A percentile compares a stretch with the other conserved stretches of the same genome.
These are phyloP conservation scores for Synanthedon myopaeformis DNA, from an alignment of 2,888 invertebrate genomes.

Conservation along the genomic window DNA sequence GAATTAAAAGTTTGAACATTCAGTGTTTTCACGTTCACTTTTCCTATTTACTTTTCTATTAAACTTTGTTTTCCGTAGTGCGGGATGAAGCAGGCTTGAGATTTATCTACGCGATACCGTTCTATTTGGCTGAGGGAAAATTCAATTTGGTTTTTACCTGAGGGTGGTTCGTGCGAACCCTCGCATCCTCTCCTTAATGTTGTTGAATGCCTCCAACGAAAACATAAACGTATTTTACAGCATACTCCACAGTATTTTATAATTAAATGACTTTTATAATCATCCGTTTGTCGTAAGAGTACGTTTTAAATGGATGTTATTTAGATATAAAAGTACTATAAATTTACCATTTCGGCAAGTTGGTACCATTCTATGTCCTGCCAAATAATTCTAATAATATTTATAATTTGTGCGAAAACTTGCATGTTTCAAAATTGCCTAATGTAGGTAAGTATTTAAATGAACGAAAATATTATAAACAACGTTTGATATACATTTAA, in stretches of 20 bases:
- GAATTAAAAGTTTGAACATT: constrained; percentile 54
- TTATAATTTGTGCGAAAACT: too few species aligned
- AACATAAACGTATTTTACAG: constrained; percentile 42
- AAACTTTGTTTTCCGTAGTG: constrained; percentile 59
- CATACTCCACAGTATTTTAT: constrained; percentile 14
- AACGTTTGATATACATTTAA: too few species aligned
- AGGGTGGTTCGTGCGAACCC: constrained; percentile 49
- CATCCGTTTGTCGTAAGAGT: neutral
- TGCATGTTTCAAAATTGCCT: too few species aligned
- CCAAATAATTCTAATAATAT: too few species aligned
- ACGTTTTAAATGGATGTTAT: neutral
- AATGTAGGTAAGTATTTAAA: too few species aligned
- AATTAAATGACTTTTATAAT: neutral
- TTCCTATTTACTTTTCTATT: constrained; percentile 65
- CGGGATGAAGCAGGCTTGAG: constrained; percentile 52
- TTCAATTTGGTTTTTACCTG: constrained; percentile 67
- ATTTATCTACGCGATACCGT: constrained; percentile 65
- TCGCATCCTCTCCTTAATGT: constrained; percentile 48
- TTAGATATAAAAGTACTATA: neutral
- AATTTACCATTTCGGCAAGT: too few species aligned
- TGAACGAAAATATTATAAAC: too few species aligned
- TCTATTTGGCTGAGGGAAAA: constrained; percentile 57
- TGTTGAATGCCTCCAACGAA: constrained; percentile 33
- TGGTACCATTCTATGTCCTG: too few species aligned
- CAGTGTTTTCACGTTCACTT: constrained; percentile 49